Percentiles rank a stretch among this genome's conserved stretches.
Evolutionary conservation across 2,888 invertebrate species (phyloP).

Genomic region (Zygogramma bicolorata): DNA sequence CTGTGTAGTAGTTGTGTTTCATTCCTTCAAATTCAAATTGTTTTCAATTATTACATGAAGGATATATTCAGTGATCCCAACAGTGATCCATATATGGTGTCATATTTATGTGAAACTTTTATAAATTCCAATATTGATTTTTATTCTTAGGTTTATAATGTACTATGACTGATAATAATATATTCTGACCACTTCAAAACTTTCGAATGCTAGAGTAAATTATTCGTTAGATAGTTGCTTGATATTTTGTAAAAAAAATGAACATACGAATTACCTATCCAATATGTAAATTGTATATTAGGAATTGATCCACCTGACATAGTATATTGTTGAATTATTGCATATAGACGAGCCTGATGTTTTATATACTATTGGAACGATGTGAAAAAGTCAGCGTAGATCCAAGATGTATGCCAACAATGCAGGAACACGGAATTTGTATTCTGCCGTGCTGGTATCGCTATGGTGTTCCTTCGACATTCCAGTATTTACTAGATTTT

Average conservation of each 20-base stretch:
- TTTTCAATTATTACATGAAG: too few relatives aligned
- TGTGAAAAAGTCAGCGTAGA: neutral
- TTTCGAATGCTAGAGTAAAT: constrained; percentile 11
- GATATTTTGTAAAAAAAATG: constrained; percentile 42
- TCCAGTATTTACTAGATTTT: constrained; percentile 20
- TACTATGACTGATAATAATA: too few relatives aligned
- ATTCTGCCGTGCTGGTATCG: constrained; percentile 2
- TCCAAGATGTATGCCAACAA: neutral
- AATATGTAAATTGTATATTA: constrained; percentile 48
- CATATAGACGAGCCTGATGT: constrained; percentile 6
- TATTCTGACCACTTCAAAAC: constrained; percentile 8
- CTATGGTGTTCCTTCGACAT: constrained; percentile 15
- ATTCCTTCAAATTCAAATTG: too few relatives aligned
- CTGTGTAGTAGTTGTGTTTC: too few relatives aligned
- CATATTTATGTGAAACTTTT: too few relatives aligned
- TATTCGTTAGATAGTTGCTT: constrained; percentile 37
- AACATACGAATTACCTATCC: constrained; percentile 43
- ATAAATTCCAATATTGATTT: too few relatives aligned
- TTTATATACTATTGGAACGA: neutral
- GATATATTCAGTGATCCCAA: too few relatives aligned
- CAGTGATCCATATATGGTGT: too few relatives aligned
- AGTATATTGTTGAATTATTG: constrained; percentile 41
- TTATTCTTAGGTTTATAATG: too few relatives aligned
- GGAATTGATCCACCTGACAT: constrained; percentile 45
- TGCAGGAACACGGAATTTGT: neutral